Evolutionary conservation across 2,797 vertebrate genomes (phyloP).

Genomic region (Morelia viridis): DNA sequence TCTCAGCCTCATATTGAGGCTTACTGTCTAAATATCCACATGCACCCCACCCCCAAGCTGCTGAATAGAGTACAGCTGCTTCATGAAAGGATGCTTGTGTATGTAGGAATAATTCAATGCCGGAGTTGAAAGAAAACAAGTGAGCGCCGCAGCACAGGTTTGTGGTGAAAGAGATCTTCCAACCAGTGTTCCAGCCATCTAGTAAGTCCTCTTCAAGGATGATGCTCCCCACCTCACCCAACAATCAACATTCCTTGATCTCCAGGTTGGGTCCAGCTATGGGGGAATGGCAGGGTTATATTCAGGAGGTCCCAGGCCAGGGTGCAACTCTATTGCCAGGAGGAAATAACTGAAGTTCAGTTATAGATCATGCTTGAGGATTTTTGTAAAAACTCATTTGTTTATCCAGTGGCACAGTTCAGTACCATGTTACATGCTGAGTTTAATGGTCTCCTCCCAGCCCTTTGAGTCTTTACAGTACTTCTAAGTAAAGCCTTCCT

Average conservation of each 20-base stretch:
- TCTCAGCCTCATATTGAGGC: not conserved
- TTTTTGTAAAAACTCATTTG: not conserved
- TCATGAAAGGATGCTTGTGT: not conserved
- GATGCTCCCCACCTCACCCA: not conserved
- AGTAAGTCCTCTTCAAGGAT: too few relatives aligned
- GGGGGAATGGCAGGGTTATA: not conserved
- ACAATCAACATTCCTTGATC: too few relatives aligned
- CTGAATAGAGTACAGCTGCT: not conserved
- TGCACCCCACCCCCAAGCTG: not conserved
- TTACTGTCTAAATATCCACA: not conserved
- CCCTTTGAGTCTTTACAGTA: too few relatives aligned
- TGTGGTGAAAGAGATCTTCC: not conserved
- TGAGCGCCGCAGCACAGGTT: not conserved
- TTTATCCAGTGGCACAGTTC: too few relatives aligned
- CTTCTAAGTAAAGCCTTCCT: too few relatives aligned
- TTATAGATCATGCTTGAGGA: not conserved
- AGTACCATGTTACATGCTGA: too few relatives aligned
- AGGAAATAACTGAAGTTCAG: not conserved
- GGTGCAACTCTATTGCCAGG: not conserved
- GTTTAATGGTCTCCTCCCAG: too few relatives aligned
- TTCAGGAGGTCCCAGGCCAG: not conserved
- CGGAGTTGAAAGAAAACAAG: not conserved
- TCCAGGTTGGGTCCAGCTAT: too few relatives aligned
- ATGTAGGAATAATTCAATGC: not conserved
- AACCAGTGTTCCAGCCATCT: not conserved